A percentile compares a stretch with the other conserved stretches of the same genome.
phyloP scores from a whole-genome alignment of 1,140 invertebrate genomes.

The Marisa cornuarietis region DNA sequence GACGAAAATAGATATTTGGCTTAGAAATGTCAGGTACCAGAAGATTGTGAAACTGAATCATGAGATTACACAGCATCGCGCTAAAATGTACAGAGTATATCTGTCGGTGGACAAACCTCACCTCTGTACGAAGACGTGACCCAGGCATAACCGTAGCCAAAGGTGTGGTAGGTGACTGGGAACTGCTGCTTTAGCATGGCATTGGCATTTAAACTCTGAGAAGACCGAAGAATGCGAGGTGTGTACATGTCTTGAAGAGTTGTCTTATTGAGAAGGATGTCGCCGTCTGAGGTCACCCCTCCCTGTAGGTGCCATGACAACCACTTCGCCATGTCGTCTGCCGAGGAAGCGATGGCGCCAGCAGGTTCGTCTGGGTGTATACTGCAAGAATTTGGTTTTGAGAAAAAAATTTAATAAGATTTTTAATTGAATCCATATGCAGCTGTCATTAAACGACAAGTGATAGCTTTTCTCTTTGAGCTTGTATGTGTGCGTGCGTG shows the following conservation, averaged over 20 bases:
- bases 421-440: constrained; percentile 15
- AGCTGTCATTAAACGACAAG: constrained; percentile 8
- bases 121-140: constrained; percentile 30
- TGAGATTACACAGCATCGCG: no score
- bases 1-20: no score
- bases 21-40: no score
- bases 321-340: background rate
- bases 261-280: constrained; percentile 2
- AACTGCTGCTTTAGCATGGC: constrained; percentile 11
- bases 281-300: constrained; percentile 11
- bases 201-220: no score
- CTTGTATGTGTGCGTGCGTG: no score
- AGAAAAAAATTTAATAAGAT: background rate
- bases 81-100: no score
- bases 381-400: constrained; percentile 13
- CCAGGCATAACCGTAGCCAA: constrained; percentile 36
- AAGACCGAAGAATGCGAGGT: background rate
- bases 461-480: no score
- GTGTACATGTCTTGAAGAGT: constrained; percentile 10
- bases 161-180: constrained; percentile 19
- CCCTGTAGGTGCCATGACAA: constrained; percentile 33
- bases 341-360: constrained; percentile 27
- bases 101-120: background rate
- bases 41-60: no score
- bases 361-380: constrained; percentile 31